A percentile compares a stretch with the other conserved stretches of the same genome.
Conservation (phyloP, 2,797 vertebrate species). For the Scolopax bukidnonensis region DNA sequence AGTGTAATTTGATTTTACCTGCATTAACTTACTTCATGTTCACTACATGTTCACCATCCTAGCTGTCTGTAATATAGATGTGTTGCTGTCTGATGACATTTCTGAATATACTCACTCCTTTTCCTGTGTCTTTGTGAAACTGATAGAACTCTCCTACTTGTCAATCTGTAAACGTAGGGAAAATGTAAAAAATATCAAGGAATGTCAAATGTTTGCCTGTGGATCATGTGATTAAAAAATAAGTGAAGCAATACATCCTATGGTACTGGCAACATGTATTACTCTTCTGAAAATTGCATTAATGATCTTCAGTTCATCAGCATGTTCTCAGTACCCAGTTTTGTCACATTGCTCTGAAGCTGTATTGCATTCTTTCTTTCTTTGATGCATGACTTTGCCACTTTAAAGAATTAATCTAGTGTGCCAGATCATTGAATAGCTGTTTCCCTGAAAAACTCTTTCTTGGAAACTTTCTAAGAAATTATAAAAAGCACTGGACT, state of each 20-base stretch:
- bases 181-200: not conserved
- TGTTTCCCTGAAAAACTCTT: not conserved
- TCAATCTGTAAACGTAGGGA: not conserved
- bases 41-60: not conserved
- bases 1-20: not conserved
- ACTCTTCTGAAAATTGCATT: not conserved
- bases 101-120: not conserved
- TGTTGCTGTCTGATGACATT: not conserved
- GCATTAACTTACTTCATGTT: not conserved
- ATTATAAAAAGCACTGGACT: not conserved
- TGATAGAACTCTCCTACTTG: not conserved
- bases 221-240: not conserved
- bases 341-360: not conserved
- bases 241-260: not conserved
- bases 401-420: not conserved
- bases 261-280: not conserved
- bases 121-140: not conserved
- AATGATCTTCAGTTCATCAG: not conserved
- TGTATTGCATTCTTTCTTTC: not conserved
- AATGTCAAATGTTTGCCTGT: not conserved
- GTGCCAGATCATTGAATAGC: not conserved
- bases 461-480: not conserved
- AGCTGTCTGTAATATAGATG: not conserved
- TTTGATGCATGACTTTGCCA: not conserved
- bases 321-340: not conserved